Evolutionary conservation across 2,113 vertebrate species (phyloP), one percentile per base, ranked within the genome.

Genomic region (Sardina pilchardus): DNA sequence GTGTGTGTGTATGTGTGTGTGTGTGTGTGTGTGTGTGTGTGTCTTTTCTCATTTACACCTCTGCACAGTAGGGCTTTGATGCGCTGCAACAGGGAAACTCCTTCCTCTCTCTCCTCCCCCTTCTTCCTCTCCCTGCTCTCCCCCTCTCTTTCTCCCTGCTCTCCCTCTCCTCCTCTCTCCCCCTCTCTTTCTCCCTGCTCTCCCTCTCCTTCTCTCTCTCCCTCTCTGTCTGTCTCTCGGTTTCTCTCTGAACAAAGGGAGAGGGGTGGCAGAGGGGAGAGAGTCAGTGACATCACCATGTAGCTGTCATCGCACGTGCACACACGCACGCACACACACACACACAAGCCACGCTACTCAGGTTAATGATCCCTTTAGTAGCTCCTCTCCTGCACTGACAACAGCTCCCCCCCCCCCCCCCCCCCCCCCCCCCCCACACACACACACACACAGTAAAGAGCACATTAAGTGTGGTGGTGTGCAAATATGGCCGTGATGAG

Each of bases 121-220:
- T 6, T 59, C 24, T 19, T 21, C 24, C 24, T 5, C 56, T 59
- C 56, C 21, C 24, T n/a, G 3, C 56, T n/a, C 21, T n/a, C 24
- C 8, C 86, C 81, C 67, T 90, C 85, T 48, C 84, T 81, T 88
- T 88, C 82, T 84, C 86, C 84, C 89, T 90, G 88, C 86, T 30
- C 81, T 7, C 6, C 4, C 56, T 59, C 56, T 59, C 56, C 14
- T 16, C 14, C 47, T 6, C 2, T 59, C 82, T 85, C 85, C 88
- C 86, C 81, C 67, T 90, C 85, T 48, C 84, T 81, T 88, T 88
- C 82, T 84, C 86, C 84, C 89, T 90, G 88, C 86, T 30, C 81
- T 47, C 50, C 53, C 21, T 48, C 53, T 53, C 84, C 83, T 83
- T 87, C 87, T 59, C 85, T 88, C 56, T n/a, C 24, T 59, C 24